phyloP scores from a whole-genome alignment of 2,113 vertebrate genomes.

The Platycercus adscitus region DNA sequence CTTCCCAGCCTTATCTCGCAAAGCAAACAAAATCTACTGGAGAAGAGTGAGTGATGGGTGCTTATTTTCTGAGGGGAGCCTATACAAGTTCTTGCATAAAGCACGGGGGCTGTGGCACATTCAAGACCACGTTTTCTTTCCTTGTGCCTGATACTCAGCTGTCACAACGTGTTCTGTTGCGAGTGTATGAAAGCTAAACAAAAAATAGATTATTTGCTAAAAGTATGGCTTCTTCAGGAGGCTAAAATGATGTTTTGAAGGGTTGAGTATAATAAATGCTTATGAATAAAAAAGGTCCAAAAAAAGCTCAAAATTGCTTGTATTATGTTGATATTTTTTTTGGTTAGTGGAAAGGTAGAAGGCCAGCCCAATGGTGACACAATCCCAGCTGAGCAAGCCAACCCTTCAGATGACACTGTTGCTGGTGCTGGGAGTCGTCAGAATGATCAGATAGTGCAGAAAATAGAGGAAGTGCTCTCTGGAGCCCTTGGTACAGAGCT shows the following conservation, averaged over 20 bases:
- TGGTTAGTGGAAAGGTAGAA: constrained; percentile 78
- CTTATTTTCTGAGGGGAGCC: not conserved
- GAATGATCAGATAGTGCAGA: constrained; percentile 80
- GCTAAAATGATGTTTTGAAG: not conserved
- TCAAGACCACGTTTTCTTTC: not conserved
- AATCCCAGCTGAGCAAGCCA: constrained; percentile 71
- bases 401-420: constrained; percentile 74
- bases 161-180: not conserved
- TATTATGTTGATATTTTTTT: constrained; percentile 31
- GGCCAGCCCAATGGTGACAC: constrained; percentile 83
- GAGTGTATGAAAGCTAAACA: not conserved
- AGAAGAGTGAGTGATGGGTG: not conserved
- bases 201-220: not conserved
- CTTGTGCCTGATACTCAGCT: not conserved
- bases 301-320: not conserved
- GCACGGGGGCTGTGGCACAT: not conserved
- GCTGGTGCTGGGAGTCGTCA: constrained; percentile 73
- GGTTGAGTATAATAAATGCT: not conserved
- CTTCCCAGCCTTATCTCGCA: not conserved
- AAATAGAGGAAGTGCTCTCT: constrained; percentile 80
- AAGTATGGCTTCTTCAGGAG: not conserved
- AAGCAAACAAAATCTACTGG: not conserved
- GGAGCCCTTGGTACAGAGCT: constrained; percentile 78
- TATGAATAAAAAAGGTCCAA: not conserved
- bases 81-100: not conserved